Evolutionary conservation across 1,140 invertebrate species (phyloP).

Genomic region (Diprion similis): DNA sequence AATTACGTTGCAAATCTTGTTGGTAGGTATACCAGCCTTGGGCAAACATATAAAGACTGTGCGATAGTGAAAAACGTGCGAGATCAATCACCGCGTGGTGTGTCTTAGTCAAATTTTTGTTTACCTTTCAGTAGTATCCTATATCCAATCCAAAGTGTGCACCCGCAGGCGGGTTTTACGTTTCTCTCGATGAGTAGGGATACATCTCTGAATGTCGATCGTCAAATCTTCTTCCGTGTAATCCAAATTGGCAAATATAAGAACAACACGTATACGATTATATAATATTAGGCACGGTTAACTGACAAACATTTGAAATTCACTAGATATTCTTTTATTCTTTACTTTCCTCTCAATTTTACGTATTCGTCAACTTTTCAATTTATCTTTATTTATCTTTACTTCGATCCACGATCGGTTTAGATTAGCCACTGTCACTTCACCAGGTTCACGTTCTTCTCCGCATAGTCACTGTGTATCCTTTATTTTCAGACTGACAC

Average conservation of each 20-base stretch:
- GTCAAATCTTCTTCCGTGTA: not conserved
- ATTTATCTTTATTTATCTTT: too few relatives aligned
- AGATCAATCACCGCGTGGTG: too few relatives aligned
- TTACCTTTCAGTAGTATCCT: not conserved
- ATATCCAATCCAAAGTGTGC: slow-evolving; percentile 2
- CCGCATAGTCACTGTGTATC: not conserved
- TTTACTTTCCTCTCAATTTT: not conserved
- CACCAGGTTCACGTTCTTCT: not conserved
- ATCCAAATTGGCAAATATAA: not conserved
- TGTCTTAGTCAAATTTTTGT: not conserved
- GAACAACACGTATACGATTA: too few relatives aligned
- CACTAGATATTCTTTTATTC: not conserved
- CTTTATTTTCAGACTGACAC: not conserved
- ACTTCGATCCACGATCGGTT: too few relatives aligned
- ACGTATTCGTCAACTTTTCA: too few relatives aligned
- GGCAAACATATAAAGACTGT: too few relatives aligned
- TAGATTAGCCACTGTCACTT: not conserved
- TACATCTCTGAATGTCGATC: not conserved
- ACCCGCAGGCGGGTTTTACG: not conserved
- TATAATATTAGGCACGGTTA: not conserved
- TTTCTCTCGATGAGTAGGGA: not conserved
- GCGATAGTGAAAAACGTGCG: too few relatives aligned
- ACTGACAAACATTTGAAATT: not conserved
- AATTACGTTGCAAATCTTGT: too few relatives aligned
- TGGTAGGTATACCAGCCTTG: too few relatives aligned